Evolutionary conservation across 2,113 vertebrate species (phyloP).

Genomic region (Ictidomys tridecemlineatus): DNA sequence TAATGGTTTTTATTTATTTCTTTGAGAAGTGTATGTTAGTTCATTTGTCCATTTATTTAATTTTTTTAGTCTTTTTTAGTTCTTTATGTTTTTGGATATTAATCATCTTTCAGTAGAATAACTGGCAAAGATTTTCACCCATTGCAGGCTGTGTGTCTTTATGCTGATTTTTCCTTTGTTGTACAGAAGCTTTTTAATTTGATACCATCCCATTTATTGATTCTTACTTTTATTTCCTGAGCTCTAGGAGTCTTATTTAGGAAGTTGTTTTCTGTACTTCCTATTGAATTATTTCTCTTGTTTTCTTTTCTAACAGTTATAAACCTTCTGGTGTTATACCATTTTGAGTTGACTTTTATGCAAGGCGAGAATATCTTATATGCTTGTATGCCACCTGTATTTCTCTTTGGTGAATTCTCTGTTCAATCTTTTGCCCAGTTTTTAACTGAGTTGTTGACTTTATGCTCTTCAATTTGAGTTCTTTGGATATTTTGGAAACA

Average conservation of each 20-base stretch:
- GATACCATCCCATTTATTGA: neutral
- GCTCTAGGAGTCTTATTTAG: neutral
- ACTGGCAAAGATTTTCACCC: neutral
- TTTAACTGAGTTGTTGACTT: neutral
- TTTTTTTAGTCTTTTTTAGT: neutral
- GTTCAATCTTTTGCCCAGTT: neutral
- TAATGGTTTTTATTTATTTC: no score
- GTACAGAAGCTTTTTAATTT: neutral
- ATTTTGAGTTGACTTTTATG: neutral
- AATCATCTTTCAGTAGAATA: neutral
- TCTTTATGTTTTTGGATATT: neutral
- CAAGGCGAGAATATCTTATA: neutral
- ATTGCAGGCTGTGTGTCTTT: neutral
- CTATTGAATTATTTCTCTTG: neutral
- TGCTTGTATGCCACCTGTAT: neutral
- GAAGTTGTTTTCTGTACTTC: neutral
- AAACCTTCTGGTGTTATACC: neutral
- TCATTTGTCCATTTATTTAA: neutral
- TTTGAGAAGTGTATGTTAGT: neutral
- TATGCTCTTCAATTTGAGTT: neutral
- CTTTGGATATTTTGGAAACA: neutral
- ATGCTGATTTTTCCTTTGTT: neutral
- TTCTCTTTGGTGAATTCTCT: neutral
- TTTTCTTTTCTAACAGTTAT: neutral
- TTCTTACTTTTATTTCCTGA: neutral